phyloP scores from a whole-genome alignment of 92 coral and sea anemone genomes.

The Porites evermanni region DNA sequence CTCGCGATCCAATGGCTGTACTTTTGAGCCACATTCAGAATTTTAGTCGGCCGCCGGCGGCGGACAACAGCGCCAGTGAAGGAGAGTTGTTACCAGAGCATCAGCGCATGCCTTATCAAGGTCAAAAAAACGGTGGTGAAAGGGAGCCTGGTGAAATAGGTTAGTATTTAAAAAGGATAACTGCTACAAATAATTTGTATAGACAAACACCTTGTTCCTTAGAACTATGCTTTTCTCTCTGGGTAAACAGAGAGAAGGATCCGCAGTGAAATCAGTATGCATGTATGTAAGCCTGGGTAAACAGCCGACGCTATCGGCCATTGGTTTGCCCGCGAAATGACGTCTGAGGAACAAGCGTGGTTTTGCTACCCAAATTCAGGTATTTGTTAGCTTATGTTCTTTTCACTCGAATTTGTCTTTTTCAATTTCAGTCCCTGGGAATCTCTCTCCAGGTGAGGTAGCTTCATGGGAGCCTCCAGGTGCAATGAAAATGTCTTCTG shows the following conservation, averaged over 20 bases:
- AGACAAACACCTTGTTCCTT: too few species aligned
- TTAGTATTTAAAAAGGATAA: background rate
- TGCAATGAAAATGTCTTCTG: background rate
- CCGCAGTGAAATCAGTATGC: too few species aligned
- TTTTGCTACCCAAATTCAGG: too few species aligned
- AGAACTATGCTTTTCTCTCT: too few species aligned
- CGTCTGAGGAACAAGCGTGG: too few species aligned
- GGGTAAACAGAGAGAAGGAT: too few species aligned
- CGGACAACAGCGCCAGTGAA: constrained; percentile 36
- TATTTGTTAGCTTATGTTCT: background rate
- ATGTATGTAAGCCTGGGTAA: too few species aligned
- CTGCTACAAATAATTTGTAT: too few species aligned
- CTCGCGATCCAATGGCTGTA: constrained; percentile 75
- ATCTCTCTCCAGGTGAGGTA: constrained; percentile 62
- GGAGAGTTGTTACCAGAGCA: constrained; percentile 18
- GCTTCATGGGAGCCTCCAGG: constrained; percentile 7
- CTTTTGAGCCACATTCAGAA: constrained; percentile 53
- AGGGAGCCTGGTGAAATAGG: constrained; percentile 31
- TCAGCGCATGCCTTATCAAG: constrained; percentile 24
- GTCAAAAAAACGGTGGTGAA: background rate
- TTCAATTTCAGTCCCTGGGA: constrained; percentile 34
- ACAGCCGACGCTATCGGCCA: too few species aligned
- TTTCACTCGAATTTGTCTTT: background rate
- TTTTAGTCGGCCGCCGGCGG: constrained; percentile 57
- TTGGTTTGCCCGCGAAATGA: too few species aligned